phyloP scores from a whole-genome alignment of 1,140 invertebrate genomes.

The Sycophaga agraensis region DNA sequence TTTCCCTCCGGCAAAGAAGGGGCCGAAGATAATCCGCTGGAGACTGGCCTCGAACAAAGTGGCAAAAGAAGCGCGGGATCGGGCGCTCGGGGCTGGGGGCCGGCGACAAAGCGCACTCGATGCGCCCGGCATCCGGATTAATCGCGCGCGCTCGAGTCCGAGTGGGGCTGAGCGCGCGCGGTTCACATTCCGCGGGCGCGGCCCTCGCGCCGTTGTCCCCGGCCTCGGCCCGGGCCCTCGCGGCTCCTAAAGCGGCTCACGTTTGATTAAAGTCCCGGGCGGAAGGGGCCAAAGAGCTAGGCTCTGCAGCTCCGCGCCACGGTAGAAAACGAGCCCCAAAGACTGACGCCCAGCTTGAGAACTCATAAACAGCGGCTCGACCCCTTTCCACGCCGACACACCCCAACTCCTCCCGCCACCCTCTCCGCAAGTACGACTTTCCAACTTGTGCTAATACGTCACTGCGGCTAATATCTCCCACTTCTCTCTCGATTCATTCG shows the following conservation, averaged over 20 bases:
- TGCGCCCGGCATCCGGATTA: constrained; percentile 8
- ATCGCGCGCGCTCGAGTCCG: background rate
- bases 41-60: too few relatives aligned
- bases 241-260: constrained; percentile 13
- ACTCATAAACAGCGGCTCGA: background rate
- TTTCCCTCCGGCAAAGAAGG: too few relatives aligned
- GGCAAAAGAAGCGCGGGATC: too few relatives aligned
- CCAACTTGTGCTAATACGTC: too few relatives aligned
- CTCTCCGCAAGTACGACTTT: too few relatives aligned
- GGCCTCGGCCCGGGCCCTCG: background rate
- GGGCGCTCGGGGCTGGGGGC: background rate
- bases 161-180: too few relatives aligned
- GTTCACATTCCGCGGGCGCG: too few relatives aligned
- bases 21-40: too few relatives aligned
- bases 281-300: background rate
- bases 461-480: too few relatives aligned
- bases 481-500: too few relatives aligned
- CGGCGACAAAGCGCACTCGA: background rate
- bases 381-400: background rate
- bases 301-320: background rate
- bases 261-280: constrained; percentile 19
- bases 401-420: background rate
- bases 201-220: background rate
- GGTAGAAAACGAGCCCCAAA: background rate
- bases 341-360: background rate